phyloP scores from a whole-genome alignment of 1,140 invertebrate genomes.

The Epicauta chinensis region DNA sequence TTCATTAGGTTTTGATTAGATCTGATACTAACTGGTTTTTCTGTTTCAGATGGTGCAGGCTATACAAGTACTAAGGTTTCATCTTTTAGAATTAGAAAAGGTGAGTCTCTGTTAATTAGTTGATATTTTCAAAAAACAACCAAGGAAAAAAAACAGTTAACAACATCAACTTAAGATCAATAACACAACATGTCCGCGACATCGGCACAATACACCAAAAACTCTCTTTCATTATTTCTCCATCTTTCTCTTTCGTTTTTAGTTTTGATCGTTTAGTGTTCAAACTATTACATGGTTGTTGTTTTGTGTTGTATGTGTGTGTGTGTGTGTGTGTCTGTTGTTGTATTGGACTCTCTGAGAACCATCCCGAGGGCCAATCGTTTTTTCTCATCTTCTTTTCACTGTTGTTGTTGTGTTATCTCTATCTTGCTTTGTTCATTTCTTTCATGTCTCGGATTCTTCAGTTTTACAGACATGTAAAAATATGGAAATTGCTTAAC shows the following conservation, averaged over 20 bases:
- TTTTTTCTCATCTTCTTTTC: too few relatives aligned
- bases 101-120: slow-evolving; percentile 64
- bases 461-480: slow-evolving; percentile 38
- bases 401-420: not conserved
- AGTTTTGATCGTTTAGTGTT: too few relatives aligned
- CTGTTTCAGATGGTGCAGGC: slow-evolving; percentile 99
- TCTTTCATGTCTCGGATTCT: slow-evolving; percentile 22
- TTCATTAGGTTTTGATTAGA: too few relatives aligned
- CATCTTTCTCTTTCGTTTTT: too few relatives aligned
- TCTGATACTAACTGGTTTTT: slow-evolving; percentile 41
- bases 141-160: too few relatives aligned
- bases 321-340: not conserved
- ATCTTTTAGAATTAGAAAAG: slow-evolving; percentile 99
- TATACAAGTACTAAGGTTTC: slow-evolving; percentile 99
- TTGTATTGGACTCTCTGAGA: too few relatives aligned
- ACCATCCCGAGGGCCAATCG: too few relatives aligned
- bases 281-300: too few relatives aligned
- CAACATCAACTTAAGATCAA: slow-evolving; percentile 26
- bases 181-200: slow-evolving; percentile 31
- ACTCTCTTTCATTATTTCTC: too few relatives aligned
- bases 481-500: slow-evolving; percentile 41
- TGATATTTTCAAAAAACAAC: slow-evolving; percentile 12
- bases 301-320: not conserved
- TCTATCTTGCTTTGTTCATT: too few relatives aligned
- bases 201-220: slow-evolving; percentile 31